Evolutionary conservation across 1,140 invertebrate genomes (phyloP).

Genomic region (Zaprionus vittiger): DNA sequence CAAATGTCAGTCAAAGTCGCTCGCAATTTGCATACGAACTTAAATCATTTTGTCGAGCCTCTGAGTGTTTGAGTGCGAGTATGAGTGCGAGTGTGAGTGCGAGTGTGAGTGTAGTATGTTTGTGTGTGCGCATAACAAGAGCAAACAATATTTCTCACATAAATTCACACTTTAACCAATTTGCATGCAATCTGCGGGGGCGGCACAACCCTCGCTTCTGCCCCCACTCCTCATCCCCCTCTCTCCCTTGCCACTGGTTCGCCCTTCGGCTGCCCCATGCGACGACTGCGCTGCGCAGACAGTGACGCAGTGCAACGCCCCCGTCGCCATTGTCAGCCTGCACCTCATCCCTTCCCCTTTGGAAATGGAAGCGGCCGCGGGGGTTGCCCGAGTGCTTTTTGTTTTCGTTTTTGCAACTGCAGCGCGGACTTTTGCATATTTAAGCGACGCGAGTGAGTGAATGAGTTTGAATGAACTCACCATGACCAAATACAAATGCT

Average conservation of each 20-base stretch:
- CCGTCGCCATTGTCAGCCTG: slow-evolving; percentile 40
- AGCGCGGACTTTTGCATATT: slow-evolving; percentile 74
- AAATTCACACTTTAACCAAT: slow-evolving; percentile 84
- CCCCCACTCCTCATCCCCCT: neutral
- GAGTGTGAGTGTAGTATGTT: slow-evolving; percentile 30
- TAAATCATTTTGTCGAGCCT: slow-evolving; percentile 82
- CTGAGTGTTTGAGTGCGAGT: slow-evolving; percentile 50
- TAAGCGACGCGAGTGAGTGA: slow-evolving; percentile 77
- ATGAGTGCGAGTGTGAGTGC: slow-evolving; percentile 27
- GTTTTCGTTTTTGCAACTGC: slow-evolving; percentile 54
- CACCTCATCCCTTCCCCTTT: slow-evolving; percentile 26
- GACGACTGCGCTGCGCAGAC: slow-evolving; percentile 42
- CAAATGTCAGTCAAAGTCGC: slow-evolving; percentile 81
- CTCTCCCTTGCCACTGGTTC: slow-evolving; percentile 12
- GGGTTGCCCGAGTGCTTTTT: slow-evolving; percentile 25
- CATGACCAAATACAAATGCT: slow-evolving; percentile 50
- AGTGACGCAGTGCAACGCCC: slow-evolving; percentile 60
- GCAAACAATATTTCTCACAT: slow-evolving; percentile 84
- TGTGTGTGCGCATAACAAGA: slow-evolving; percentile 73
- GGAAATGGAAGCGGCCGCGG: neutral
- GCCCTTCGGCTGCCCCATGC: neutral
- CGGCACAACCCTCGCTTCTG: slow-evolving; percentile 52
- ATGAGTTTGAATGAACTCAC: slow-evolving; percentile 82
- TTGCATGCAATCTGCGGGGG: slow-evolving; percentile 83
- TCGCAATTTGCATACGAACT: slow-evolving; percentile 79